These are phyloP conservation scores for Aplocera efformata DNA, from an alignment of 2,888 invertebrate species.

Conservation along the genomic window DNA sequence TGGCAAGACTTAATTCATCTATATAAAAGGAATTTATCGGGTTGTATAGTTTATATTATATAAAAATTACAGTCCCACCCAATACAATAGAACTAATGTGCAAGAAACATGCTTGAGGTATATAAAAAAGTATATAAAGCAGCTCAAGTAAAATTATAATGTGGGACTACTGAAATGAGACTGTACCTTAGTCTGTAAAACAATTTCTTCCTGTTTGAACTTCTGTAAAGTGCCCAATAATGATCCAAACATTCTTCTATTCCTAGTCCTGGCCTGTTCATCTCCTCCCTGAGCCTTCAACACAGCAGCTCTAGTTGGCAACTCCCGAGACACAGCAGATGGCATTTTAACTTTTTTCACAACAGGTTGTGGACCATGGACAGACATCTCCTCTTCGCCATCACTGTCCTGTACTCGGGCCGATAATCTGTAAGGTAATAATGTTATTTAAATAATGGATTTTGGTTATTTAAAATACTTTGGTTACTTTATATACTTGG, in stretches of 20 bases:
- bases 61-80: too few species aligned
- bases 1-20: too few species aligned
- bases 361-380: slow-evolving; percentile 35
- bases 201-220: slow-evolving; percentile 96
- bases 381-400: slow-evolving; percentile 59
- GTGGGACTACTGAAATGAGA: too few species aligned
- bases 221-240: slow-evolving; percentile 96
- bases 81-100: too few species aligned
- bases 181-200: slow-evolving; percentile 89
- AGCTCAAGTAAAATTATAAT: too few species aligned
- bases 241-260: slow-evolving; percentile 97
- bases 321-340: slow-evolving; percentile 91
- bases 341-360: slow-evolving; percentile 57
- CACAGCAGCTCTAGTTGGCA: slow-evolving; percentile 84
- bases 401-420: slow-evolving; percentile 71
- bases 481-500: too few species aligned
- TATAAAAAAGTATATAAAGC: too few species aligned
- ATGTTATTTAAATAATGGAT: too few species aligned
- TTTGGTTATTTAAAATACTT: too few species aligned
- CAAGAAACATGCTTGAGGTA: too few species aligned
- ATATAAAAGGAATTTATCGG: too few species aligned
- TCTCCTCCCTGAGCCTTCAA: slow-evolving; percentile 90
- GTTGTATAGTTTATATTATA: too few species aligned
- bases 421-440: slow-evolving; percentile 48
- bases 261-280: slow-evolving; percentile 89